phyloP scores from a whole-genome alignment of 2,113 vertebrate species.

The Peromyscus leucopus region DNA sequence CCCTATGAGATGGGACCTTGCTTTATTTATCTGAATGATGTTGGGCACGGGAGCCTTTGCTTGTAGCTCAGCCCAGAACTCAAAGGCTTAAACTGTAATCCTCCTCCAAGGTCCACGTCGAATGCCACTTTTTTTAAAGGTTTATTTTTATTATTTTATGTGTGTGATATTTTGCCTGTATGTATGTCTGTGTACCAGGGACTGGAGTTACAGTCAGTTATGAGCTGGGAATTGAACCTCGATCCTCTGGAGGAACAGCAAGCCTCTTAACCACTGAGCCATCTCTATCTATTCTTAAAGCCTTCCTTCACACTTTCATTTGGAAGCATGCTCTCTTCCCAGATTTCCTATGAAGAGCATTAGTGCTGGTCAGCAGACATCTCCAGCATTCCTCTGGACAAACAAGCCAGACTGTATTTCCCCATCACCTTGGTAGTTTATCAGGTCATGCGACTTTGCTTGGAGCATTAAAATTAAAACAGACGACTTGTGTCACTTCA shows the following conservation, averaged over 20 bases:
- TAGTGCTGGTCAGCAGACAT: background rate
- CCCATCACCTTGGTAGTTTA: background rate
- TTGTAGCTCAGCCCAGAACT: background rate
- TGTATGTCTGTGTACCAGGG: background rate
- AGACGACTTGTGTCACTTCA: constrained; percentile 20
- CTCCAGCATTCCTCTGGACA: background rate
- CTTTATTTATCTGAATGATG: constrained; percentile 50
- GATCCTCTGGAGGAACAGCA: background rate
- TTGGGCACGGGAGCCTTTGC: background rate
- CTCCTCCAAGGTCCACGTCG: background rate
- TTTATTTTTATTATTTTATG: background rate
- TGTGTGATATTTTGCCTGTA: background rate
- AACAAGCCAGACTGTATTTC: background rate
- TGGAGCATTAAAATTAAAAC: constrained; percentile 6
- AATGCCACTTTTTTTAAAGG: background rate
- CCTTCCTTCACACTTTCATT: background rate
- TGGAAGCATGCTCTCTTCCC: background rate
- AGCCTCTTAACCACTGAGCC: background rate
- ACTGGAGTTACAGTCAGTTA: background rate
- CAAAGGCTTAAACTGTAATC: background rate
- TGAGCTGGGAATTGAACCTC: background rate
- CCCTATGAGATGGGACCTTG: constrained; percentile 6
- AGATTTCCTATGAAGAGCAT: background rate
- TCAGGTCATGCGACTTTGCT: background rate
- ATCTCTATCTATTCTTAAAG: background rate